These are phyloP conservation scores for Cryptocheilus praepositus DNA, from an alignment of 2,888 invertebrate species.

Conservation along the genomic window DNA sequence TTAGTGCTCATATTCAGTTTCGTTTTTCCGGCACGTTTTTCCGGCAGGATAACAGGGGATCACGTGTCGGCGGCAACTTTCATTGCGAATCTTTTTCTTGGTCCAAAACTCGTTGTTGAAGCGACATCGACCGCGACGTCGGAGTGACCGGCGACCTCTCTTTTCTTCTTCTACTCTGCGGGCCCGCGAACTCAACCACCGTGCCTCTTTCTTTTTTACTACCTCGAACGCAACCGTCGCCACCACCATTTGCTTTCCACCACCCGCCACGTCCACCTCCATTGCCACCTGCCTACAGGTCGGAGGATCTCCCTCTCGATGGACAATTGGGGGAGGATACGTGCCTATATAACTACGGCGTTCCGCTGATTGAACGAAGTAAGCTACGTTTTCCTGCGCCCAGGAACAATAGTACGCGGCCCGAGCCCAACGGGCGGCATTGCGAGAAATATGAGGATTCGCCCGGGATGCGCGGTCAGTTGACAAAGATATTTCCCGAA, in stretches of 20 bases:
- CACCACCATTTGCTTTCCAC: slow-evolving; percentile 44
- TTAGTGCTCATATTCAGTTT: too few relatives aligned
- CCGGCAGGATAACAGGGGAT: too few relatives aligned
- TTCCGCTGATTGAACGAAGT: slow-evolving; percentile 74
- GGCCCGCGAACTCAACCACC: not conserved
- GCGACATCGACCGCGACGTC: not conserved
- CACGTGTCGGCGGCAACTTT: too few relatives aligned
- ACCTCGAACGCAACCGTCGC: slow-evolving; percentile 40
- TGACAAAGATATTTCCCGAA: slow-evolving; percentile 15
- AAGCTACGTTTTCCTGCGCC: slow-evolving; percentile 70
- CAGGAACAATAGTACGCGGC: slow-evolving; percentile 68
- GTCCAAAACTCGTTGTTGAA: too few relatives aligned
- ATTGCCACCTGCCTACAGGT: slow-evolving; percentile 25
- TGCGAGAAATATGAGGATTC: slow-evolving; percentile 70
- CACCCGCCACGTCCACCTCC: slow-evolving; percentile 45
- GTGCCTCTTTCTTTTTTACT: slow-evolving; percentile 9
- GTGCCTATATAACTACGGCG: slow-evolving; percentile 74
- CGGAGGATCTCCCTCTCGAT: slow-evolving; percentile 28
- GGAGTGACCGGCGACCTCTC: not conserved
- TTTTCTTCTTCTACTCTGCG: not conserved
- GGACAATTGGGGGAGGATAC: slow-evolving; percentile 66
- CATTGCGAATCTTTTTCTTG: too few relatives aligned
- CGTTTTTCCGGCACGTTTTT: too few relatives aligned
- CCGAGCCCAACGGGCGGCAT: slow-evolving; percentile 69
- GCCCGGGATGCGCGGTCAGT: slow-evolving; percentile 73